A percentile compares a stretch with the other conserved stretches of the same genome.
These are phyloP conservation scores for Ryuthela nishihirai DNA, from an alignment of 2,888 invertebrate species.

Conservation along the genomic window DNA sequence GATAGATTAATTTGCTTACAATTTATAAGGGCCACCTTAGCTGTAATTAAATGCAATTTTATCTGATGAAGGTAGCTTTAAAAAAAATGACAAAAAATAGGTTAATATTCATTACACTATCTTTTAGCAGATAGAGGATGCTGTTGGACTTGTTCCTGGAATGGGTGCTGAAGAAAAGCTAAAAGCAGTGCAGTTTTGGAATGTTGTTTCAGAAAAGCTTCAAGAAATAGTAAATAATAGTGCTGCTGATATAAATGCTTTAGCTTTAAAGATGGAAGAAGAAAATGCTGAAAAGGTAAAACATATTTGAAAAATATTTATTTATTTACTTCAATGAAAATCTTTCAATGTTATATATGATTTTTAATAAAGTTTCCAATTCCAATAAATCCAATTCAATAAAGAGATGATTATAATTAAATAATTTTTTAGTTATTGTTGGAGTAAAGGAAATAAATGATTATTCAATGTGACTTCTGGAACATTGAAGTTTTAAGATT, in stretches of 20 bases:
- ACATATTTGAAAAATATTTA: not conserved
- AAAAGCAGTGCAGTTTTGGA: constrained; percentile 47
- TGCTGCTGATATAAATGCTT: constrained; percentile 46
- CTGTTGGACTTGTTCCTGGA: constrained; percentile 45
- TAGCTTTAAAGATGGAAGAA: constrained; percentile 43
- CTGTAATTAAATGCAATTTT: not conserved
- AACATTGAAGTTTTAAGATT: too few species aligned
- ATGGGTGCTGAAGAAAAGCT: constrained; percentile 46
- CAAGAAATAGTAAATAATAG: constrained; percentile 47
- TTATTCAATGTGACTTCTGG: too few species aligned
- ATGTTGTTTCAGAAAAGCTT: constrained; percentile 45
- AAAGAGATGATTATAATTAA: too few species aligned
- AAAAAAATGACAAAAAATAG: too few species aligned
- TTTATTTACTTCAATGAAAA: not conserved
- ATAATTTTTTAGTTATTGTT: too few species aligned
- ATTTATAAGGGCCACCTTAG: too few species aligned
- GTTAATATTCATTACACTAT: not conserved
- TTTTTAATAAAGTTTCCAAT: too few species aligned
- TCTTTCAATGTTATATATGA: too few species aligned
- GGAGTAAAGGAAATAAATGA: too few species aligned
- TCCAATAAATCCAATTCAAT: too few species aligned
- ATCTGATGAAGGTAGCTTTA: not conserved
- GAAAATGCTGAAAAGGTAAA: constrained; percentile 39
- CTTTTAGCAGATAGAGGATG: constrained; percentile 45
- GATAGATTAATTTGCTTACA: too few species aligned